These are phyloP conservation scores for Artibeus lituratus DNA, from an alignment of 2,797 vertebrate species.

Conservation along the genomic window DNA sequence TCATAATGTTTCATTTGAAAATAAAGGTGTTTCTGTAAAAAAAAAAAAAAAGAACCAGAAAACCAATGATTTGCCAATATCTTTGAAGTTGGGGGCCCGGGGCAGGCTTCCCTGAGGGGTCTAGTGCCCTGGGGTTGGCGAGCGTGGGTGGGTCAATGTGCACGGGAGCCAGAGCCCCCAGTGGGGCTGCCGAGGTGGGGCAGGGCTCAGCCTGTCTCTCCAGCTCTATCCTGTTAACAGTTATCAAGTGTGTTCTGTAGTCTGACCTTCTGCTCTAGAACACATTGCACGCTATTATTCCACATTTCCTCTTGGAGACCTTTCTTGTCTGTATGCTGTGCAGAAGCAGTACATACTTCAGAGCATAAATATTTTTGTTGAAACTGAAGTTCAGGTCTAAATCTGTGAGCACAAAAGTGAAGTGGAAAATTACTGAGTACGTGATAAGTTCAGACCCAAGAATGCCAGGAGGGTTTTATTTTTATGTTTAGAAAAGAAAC, in stretches of 20 bases:
- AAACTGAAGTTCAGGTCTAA: constrained; percentile 33
- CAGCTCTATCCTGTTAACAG: constrained; percentile 33
- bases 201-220: not conserved
- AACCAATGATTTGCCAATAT: not conserved
- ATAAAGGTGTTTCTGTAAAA: not conserved
- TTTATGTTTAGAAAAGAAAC: constrained; percentile 61
- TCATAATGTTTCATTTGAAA: not conserved
- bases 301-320: constrained; percentile 50
- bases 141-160: accelerated
- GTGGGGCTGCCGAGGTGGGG: not conserved
- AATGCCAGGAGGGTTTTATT: constrained; percentile 32
- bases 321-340: constrained; percentile 38
- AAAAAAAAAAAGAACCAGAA: not conserved
- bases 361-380: constrained; percentile 63
- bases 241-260: not conserved
- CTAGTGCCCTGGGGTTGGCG: not conserved
- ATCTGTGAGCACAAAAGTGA: constrained; percentile 39
- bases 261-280: constrained; percentile 49
- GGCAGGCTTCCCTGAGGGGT: not conserved
- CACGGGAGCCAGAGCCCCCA: not conserved
- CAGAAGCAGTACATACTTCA: constrained; percentile 50
- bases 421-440: constrained; percentile 63
- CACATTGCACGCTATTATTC: not conserved
- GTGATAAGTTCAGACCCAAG: not conserved
- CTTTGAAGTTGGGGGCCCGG: not conserved